Evolutionary conservation across 2,113 vertebrate species (phyloP).

Genomic region (Ascaphus truei): DNA sequence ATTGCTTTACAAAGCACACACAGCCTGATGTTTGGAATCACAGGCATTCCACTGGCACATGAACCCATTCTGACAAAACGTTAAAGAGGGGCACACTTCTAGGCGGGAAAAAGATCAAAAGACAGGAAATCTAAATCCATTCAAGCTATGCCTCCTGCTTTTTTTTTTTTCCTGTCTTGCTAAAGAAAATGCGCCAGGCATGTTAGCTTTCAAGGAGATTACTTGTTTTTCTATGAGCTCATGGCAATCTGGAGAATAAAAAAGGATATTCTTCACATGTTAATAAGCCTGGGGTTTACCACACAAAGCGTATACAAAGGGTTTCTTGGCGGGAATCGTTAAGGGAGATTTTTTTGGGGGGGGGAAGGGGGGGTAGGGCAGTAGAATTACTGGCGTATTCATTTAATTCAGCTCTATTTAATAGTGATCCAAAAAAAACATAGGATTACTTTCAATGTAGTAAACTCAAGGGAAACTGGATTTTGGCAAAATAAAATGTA

Average conservation of each 20-base stretch:
- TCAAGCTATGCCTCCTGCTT: background rate
- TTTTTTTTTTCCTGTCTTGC: background rate
- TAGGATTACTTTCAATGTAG: too few species aligned
- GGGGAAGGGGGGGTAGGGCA: too few species aligned
- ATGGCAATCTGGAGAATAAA: conserved; percentile 9
- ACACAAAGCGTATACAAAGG: background rate
- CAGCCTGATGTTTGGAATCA: conserved; percentile 13
- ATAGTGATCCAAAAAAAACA: too few species aligned
- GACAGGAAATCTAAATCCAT: conserved; percentile 17
- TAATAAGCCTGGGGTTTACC: background rate
- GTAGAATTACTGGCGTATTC: too few species aligned
- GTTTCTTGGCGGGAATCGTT: background rate
- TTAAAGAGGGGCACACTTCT: conserved; percentile 16
- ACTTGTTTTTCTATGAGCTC: conserved; percentile 11
- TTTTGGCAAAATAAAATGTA: too few species aligned
- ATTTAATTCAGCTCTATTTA: too few species aligned
- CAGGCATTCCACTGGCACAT: background rate
- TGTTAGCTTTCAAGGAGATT: background rate
- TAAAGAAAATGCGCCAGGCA: background rate
- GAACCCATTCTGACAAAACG: background rate
- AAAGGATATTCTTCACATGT: background rate
- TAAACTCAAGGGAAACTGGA: too few species aligned
- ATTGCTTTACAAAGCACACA: background rate
- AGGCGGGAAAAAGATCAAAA: conserved; percentile 33
- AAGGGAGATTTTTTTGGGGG: background rate